Evolutionary conservation across 2,113 vertebrate genomes (phyloP).

Genomic region (Ivindomyrus marchei): DNA sequence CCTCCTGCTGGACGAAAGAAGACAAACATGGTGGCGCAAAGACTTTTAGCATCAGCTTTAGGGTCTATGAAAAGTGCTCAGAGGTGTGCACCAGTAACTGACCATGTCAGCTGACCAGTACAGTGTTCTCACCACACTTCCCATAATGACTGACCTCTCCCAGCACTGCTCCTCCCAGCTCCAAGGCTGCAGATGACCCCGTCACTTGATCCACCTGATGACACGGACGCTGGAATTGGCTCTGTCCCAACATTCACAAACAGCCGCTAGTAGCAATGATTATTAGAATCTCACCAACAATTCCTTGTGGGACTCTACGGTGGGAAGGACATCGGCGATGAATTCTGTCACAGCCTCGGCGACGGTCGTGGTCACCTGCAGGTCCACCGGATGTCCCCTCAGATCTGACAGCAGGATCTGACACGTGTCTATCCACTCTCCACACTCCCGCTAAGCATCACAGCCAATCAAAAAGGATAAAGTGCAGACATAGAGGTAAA

Average conservation of each 20-base stretch:
- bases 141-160: constrained; percentile 7
- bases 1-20: constrained; percentile 37
- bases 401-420: constrained; percentile 60
- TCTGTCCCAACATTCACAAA: not conserved
- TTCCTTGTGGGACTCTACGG: constrained; percentile 10
- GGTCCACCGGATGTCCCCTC: constrained; percentile 40
- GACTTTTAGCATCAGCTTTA: not conserved
- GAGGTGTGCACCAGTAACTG: not conserved
- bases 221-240: constrained; percentile 8
- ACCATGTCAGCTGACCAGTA: not conserved
- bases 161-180: not conserved
- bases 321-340: not conserved
- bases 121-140: not conserved
- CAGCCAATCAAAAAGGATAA: not conserved
- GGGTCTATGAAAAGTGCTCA: not conserved
- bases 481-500: not conserved
- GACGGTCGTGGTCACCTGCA: constrained; percentile 37
- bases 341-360: constrained; percentile 11
- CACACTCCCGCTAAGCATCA: constrained; percentile 59
- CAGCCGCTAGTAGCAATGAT: not conserved
- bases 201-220: constrained; percentile 25
- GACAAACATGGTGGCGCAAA: not conserved
- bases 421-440: constrained; percentile 66
- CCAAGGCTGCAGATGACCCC: not conserved
- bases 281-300: constrained; percentile 32